Percentiles rank a stretch among this genome's conserved stretches.
Conservation (phyloP, 1,140 invertebrate species). For the Orchestia grillus region DNA sequence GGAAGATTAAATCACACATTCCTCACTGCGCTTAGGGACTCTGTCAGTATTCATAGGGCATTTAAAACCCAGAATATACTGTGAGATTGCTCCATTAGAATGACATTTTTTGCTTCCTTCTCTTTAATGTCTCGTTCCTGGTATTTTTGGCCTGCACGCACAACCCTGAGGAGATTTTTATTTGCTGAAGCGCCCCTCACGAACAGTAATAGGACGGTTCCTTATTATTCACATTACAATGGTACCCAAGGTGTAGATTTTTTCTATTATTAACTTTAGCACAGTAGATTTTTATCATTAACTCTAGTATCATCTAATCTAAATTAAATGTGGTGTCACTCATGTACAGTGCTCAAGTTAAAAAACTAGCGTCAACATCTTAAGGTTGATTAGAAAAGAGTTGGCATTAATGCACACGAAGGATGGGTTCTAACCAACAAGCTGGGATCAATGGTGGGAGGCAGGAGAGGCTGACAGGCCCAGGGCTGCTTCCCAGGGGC, state of each 20-base stretch:
- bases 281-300: no score
- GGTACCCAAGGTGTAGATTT: no score
- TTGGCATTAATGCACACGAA: neutral
- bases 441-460: neutral
- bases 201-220: no score
- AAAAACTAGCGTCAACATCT: neutral
- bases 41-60: no score
- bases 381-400: neutral
- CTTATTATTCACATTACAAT: no score
- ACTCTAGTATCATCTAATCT: neutral
- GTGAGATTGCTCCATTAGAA: no score
- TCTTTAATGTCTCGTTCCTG: neutral
- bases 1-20: no score
- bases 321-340: neutral
- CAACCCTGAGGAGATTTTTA: neutral
- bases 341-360: neutral
- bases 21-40: no score
- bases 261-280: neutral
- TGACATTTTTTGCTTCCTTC: neutral
- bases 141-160: no score
- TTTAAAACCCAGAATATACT: no score
- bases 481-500: neutral
- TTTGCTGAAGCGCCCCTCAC: neutral
- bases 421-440: neutral
- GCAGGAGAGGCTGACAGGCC: slow-evolving; percentile 4